Base-by-base conservation (phyloP, 2,113 vertebrate genomes). In the Phylloscopus whistleri region DNA sequence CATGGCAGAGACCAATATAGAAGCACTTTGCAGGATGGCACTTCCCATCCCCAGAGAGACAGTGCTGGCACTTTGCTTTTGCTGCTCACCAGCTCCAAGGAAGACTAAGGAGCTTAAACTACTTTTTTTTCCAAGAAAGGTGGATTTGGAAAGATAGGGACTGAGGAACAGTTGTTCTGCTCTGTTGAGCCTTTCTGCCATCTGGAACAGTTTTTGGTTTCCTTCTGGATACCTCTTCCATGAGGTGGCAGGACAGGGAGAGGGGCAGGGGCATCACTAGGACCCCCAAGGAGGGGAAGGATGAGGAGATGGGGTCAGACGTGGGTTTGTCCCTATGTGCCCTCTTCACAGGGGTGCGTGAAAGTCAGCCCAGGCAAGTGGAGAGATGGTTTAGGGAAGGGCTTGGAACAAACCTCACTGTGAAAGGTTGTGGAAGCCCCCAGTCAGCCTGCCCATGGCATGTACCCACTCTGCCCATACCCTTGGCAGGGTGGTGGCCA, bases 61-160 rank as follows among this genome's bases (percentile, higher is more conserved):
- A 0, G 41, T 6, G 10, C 78, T 19, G 4, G 63, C 17, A 1
- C 63, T 89, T 77, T 0, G 0, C 74, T 63, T 44, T 56, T 78
- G 79, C 72, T 56, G 6, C 83, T 93, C 1, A 1, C 51, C 85
- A 88, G 63, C 77, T 72, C 69, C 0, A 9, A 78, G 74, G 77
- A 76, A 81, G 82, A 35, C 37, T 0, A 6, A 86, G 68, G 31
- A 92, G 86, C 76, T 82, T 76, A 70, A 93, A 91, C 91, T 95
- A 84, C 70, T 74, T 86, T 92, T 82, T 87, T 82, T 87, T 89
- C 81, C 67, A 73, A 85, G 95, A 92, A 91, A 70, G 31, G 66
- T 78, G 84, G 69, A 95, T 92, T 94, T 78, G 88, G 85, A 86
- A 93, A 87, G 87, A 79, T 79, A 85, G 89, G 70, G 58, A 56